A percentile compares a stretch with the other conserved stretches of the same genome.
Evolutionary conservation across 2,888 invertebrate genomes (phyloP).

Genomic region (Tiliacea aurago): DNA sequence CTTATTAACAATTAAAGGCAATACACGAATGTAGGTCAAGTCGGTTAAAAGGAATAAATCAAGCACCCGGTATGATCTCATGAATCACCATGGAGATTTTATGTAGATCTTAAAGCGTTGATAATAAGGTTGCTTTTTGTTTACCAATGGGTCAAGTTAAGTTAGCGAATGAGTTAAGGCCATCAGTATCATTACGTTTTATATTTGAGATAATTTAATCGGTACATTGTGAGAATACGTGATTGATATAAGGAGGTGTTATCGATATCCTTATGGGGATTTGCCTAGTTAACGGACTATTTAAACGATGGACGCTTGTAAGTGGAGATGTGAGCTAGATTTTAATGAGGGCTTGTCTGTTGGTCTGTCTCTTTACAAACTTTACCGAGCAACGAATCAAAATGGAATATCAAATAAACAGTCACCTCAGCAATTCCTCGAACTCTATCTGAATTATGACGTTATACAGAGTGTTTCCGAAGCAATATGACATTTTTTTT

Average conservation of each 20-base stretch:
- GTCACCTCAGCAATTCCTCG: neutral
- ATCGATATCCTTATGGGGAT: constrained; percentile 66
- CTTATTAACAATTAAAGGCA: constrained; percentile 90
- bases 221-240: constrained; percentile 73
- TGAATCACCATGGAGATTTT: constrained; percentile 69
- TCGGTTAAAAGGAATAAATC: constrained; percentile 89
- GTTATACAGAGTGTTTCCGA: neutral
- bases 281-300: constrained; percentile 47
- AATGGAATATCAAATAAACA: neutral
- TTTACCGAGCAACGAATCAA: constrained; percentile 20
- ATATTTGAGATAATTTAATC: constrained; percentile 87
- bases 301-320: constrained; percentile 22
- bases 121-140: constrained; percentile 69
- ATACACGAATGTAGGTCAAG: constrained; percentile 89
- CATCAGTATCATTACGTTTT: constrained; percentile 84
- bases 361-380: constrained; percentile 5
- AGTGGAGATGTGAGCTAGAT: constrained; percentile 47
- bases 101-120: constrained; percentile 67
- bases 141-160: constrained; percentile 54
- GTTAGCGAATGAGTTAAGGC: constrained; percentile 76
- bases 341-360: constrained; percentile 39
- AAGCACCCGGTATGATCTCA: constrained; percentile 88
- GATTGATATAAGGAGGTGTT: constrained; percentile 79
- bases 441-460: neutral
- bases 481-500: neutral